Conservation (phyloP, 2,888 invertebrate genomes). For the Onchidella celtica region DNA sequence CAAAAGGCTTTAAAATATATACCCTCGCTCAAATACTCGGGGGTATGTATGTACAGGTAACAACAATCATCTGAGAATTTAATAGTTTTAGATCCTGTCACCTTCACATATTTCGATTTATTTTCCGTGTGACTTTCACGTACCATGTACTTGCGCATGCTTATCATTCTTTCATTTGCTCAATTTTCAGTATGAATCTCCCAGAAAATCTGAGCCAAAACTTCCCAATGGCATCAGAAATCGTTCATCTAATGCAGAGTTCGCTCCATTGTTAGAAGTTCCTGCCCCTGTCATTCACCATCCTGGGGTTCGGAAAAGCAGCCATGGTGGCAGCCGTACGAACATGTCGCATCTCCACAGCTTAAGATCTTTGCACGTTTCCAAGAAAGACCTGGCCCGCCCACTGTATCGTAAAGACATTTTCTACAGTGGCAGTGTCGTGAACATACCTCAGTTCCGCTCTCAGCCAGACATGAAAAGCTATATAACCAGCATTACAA, state of each 20-base stretch:
- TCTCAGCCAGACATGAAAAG: slow-evolving; percentile 94
- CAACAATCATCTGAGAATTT: too few relatives aligned
- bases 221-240: slow-evolving; percentile 26
- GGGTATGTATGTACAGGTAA: too few relatives aligned
- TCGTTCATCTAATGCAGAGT: not conserved
- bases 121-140: too few relatives aligned
- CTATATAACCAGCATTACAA: slow-evolving; percentile 94
- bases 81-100: too few relatives aligned
- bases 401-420: slow-evolving; percentile 97
- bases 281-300: not conserved
- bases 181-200: not conserved
- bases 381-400: slow-evolving; percentile 81
- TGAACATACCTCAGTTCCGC: slow-evolving; percentile 91
- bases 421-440: slow-evolving; percentile 96
- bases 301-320: slow-evolving; percentile 2
- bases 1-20: too few relatives aligned
- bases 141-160: too few relatives aligned
- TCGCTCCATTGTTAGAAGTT: slow-evolving; percentile 27
- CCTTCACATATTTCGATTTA: too few relatives aligned
- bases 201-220: not conserved
- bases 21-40: too few relatives aligned
- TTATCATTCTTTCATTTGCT: not conserved
- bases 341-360: slow-evolving; percentile 49
- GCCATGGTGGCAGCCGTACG: slow-evolving; percentile 49
- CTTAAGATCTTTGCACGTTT: slow-evolving; percentile 52